Evolutionary conservation across 2,797 vertebrate species (phyloP), one percentile per base, ranked within the genome.

Genomic region (Cygnus olor): DNA sequence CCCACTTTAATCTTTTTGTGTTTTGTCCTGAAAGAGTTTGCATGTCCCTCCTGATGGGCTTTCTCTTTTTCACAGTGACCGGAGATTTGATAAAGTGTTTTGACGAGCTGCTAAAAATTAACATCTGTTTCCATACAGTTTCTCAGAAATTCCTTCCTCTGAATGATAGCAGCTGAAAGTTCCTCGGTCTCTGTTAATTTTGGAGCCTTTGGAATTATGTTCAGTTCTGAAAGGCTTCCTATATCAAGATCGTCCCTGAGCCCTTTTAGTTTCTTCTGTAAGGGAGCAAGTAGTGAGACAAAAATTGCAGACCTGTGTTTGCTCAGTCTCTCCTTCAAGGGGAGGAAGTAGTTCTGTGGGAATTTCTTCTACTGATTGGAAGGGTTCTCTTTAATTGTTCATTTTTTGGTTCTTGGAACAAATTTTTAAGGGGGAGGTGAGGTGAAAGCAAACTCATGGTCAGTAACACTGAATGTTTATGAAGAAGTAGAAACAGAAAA

Each of bases 241-340:
- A 2, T 56, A 17, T 0, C 0, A 49, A 21, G 3, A 57, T 85
- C 27, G 27, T 21, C 7, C 30, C 17, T 57, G 4, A 54, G 14
- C 3, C 73, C 85, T 61, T 38, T 61, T 53, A 19, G 22, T 80
- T 78, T 82, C 61, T 89, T 89, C 61, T 78, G 32, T 69, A 72
- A 53, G 18, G 49, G 12, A 88, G 60, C 34, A 88, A 77, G 14
- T 22, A 54, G 25, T 42, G 36, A 91, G 42, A 87, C 28, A 27
- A 44, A 86, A 27, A 32, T 54, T 63, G 84, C 71, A 30, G 3
- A 22, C 65, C 11, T 36, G 0, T 68, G 5, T 92, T 72, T 70
- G 10, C 36, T 32, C 8, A 64, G 18, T 85, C 22, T 81, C 32
- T 80, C 51, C 71, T 82, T 91, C 45, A 89, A 77, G 79, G 36